phyloP scores from a whole-genome alignment of 2,888 invertebrate species.

The Uloborus plumipes region DNA sequence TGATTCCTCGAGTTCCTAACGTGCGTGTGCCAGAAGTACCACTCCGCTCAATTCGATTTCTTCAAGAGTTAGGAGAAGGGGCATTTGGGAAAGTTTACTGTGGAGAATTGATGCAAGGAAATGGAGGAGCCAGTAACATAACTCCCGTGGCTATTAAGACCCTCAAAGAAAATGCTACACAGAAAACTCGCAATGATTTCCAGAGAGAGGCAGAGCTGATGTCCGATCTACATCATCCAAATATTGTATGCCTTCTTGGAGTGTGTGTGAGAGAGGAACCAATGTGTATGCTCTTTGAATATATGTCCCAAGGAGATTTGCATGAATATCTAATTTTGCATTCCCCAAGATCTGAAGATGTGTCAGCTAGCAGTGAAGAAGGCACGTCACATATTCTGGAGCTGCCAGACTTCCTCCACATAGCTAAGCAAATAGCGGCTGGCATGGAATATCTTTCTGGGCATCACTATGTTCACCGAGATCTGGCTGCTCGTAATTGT shows the following conservation, averaged over 20 bases:
- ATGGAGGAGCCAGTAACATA: constrained; percentile 67
- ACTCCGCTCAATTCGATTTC: constrained; percentile 76
- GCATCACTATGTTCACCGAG: constrained; percentile 96
- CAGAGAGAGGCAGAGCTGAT: constrained; percentile 87
- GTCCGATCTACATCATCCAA: constrained; percentile 84
- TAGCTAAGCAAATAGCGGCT: constrained; percentile 87
- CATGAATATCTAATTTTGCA: constrained; percentile 94
- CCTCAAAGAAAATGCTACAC: constrained; percentile 82
- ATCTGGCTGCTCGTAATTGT: constrained; percentile 95
- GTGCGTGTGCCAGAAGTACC: constrained; percentile 86
- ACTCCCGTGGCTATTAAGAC: constrained; percentile 84
- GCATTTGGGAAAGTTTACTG: constrained; percentile 93
- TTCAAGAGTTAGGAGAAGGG: constrained; percentile 94
- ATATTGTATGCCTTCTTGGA: constrained; percentile 84
- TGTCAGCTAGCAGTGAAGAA: constrained; percentile 76
- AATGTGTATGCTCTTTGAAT: constrained; percentile 94
- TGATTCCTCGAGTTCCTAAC: constrained; percentile 74
- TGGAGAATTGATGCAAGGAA: constrained; percentile 70
- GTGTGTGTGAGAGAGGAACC: constrained; percentile 72
- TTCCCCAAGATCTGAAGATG: constrained; percentile 79
- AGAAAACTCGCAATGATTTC: constrained; percentile 84
- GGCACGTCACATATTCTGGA: constrained; percentile 69
- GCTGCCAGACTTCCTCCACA: constrained; percentile 83
- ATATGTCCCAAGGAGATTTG: constrained; percentile 95
- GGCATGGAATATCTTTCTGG: constrained; percentile 77